phyloP scores from a whole-genome alignment of 2,888 invertebrate genomes.

The Caenorhabditis afra region DNA sequence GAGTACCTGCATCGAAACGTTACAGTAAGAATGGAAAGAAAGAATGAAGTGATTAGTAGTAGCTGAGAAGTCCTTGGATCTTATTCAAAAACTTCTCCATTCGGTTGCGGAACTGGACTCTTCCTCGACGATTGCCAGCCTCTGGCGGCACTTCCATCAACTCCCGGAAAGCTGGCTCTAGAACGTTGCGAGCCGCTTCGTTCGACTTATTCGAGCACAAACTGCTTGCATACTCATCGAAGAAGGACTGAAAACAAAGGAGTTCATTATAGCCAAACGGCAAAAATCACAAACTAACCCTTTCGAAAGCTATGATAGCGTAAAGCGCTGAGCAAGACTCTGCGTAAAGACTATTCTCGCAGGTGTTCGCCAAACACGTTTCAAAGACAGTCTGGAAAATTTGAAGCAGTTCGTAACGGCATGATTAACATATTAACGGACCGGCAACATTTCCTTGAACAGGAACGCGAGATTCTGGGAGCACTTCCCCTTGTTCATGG shows the following conservation, averaged over 20 bases:
- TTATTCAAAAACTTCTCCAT: constrained; percentile 74
- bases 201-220: constrained; percentile 64
- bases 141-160: constrained; percentile 50
- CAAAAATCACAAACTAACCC: constrained; percentile 70
- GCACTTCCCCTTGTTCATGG: constrained; percentile 20
- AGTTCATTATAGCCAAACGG: background rate
- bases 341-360: constrained; percentile 82
- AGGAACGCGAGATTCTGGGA: constrained; percentile 38
- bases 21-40: too few species aligned
- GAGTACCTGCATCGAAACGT: too few species aligned
- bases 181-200: constrained; percentile 46
- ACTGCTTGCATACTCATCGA: constrained; percentile 61
- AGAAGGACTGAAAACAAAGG: constrained; percentile 56
- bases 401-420: background rate
- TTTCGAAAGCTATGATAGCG: constrained; percentile 81
- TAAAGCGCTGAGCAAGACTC: constrained; percentile 81
- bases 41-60: constrained; percentile 30
- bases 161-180: constrained; percentile 58
- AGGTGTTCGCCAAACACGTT: constrained; percentile 81
- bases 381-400: constrained; percentile 80
- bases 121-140: constrained; percentile 44
- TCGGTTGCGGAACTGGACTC: constrained; percentile 70
- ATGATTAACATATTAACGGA: constrained; percentile 9
- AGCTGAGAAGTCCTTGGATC: constrained; percentile 71
- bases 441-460: constrained; percentile 61